These are phyloP conservation scores for Colossoma macropomum DNA, from an alignment of 2,113 vertebrate genomes.

Conservation along the genomic window DNA sequence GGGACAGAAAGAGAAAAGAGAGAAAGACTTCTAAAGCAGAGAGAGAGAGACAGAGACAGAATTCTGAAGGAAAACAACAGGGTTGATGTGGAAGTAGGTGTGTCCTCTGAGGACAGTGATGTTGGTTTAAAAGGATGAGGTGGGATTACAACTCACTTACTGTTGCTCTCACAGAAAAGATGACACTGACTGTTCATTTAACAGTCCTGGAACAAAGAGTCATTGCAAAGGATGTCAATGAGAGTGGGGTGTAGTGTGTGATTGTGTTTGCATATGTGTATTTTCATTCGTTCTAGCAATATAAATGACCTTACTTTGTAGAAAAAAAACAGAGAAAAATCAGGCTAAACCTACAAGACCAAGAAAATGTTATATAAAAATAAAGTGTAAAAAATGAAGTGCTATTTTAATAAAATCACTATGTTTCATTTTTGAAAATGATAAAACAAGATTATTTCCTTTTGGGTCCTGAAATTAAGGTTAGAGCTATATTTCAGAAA, in stretches of 20 bases:
- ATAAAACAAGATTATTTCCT: no score
- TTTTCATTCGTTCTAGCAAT: no score
- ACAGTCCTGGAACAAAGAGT: neutral
- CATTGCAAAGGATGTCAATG: neutral
- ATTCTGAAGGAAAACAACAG: constrained; percentile 5
- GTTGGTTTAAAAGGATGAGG: neutral
- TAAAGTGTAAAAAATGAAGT: no score
- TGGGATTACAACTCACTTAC: neutral
- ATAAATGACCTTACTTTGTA: neutral
- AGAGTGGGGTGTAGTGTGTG: neutral
- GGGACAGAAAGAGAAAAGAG: constrained; percentile 8
- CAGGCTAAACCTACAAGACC: no score
- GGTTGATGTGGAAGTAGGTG: constrained; percentile 13
- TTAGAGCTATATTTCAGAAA: no score
- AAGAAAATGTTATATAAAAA: no score
- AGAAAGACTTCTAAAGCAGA: constrained; percentile 11
- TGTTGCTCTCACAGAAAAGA: neutral
- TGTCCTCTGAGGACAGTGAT: neutral
- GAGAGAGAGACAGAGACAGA: constrained; percentile 37
- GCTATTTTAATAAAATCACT: no score
- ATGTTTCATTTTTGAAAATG: no score
- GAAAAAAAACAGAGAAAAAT: neutral
- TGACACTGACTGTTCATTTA: neutral
- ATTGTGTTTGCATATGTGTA: neutral
- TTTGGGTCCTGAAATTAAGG: no score